Percentiles rank a stretch among this genome's conserved stretches.
Conservation (phyloP, 2,113 vertebrate species). For the Promerops cafer region DNA sequence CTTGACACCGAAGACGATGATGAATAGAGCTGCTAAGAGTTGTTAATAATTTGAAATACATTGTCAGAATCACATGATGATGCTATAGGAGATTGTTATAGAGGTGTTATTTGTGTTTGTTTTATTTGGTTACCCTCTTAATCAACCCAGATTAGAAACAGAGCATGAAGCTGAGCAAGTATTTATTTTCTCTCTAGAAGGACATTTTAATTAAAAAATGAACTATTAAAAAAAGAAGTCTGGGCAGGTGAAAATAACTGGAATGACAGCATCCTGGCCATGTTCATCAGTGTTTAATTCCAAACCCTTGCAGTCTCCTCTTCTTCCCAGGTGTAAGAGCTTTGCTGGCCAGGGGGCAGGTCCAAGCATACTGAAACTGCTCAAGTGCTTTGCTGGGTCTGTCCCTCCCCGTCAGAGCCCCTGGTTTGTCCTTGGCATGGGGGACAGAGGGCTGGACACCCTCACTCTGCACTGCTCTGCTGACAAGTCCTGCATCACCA, state of each 20-base stretch:
- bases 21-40: conserved; percentile 43
- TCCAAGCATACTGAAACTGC: background rate
- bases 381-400: background rate
- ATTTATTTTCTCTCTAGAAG: conserved; percentile 35
- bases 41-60: conserved; percentile 43
- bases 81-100: background rate
- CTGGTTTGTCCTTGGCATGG: background rate
- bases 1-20: conserved; percentile 52
- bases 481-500: rapidly evolving
- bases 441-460: background rate
- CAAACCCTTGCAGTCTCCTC: background rate
- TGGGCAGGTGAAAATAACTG: background rate
- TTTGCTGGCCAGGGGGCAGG: background rate
- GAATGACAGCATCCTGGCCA: background rate
- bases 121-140: conserved; percentile 24
- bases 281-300: background rate
- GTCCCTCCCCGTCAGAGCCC: background rate
- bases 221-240: background rate
- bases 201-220: conserved; percentile 28
- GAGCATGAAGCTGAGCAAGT: conserved; percentile 28
- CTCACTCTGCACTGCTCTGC: background rate
- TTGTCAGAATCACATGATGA: background rate
- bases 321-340: background rate
- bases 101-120: conserved; percentile 41
- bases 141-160: conserved; percentile 13